Percentiles rank a stretch among this genome's conserved stretches.
Conservation (phyloP, 2,888 invertebrate genomes). For the Cheilosia scutellata region DNA sequence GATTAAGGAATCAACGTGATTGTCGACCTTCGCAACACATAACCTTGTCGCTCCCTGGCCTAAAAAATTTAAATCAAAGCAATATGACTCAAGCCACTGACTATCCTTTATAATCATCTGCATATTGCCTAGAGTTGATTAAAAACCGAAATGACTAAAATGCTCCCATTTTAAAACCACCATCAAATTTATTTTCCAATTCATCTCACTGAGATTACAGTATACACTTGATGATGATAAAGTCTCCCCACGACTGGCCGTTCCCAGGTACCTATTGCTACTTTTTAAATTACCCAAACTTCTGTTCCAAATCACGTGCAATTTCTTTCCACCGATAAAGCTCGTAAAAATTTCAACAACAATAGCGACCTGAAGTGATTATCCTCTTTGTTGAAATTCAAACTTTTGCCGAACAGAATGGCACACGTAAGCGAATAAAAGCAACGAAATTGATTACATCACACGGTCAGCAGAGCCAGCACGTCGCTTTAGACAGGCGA, state of each 20-base stretch:
- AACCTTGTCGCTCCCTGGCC: no score
- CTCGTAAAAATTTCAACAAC: conserved; percentile 36
- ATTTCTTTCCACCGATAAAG: conserved; percentile 9
- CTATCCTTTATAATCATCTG: no score
- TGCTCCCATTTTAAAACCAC: background rate
- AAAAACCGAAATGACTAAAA: no score
- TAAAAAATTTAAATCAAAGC: no score
- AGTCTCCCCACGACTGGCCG: background rate
- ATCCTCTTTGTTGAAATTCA: conserved; percentile 62
- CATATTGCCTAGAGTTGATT: no score
- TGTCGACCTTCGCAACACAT: no score
- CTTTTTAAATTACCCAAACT: background rate
- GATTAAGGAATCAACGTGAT: no score
- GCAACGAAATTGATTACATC: conserved; percentile 67
- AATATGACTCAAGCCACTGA: no score
- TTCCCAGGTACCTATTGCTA: background rate
- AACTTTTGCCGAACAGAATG: conserved; percentile 17
- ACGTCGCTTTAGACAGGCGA: conserved; percentile 63
- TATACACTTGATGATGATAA: conserved; percentile 21
- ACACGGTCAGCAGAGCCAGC: conserved; percentile 60
- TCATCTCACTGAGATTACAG: conserved; percentile 16
- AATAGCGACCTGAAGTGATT: conserved; percentile 48
- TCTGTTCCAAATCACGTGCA: conserved; percentile 48
- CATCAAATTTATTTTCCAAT: conserved; percentile 31
- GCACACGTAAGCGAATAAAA: background rate